Evolutionary conservation across 2,113 vertebrate species (phyloP).

Genomic region (Paedocypris sp.): DNA sequence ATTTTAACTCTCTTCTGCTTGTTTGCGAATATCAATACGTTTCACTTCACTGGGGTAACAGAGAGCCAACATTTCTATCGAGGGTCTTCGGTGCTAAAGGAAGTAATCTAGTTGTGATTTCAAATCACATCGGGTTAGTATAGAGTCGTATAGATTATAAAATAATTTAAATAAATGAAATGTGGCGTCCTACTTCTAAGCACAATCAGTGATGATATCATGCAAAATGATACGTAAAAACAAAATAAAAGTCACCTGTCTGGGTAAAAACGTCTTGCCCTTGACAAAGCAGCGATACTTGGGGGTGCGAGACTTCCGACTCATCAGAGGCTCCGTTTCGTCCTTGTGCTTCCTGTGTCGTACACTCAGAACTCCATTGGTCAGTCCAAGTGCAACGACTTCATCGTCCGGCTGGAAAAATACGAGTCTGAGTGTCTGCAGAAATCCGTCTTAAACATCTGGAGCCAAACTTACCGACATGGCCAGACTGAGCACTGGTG

Average conservation of each 20-base stretch:
- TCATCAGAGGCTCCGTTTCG: slow-evolving; percentile 51
- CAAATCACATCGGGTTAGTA: too few relatives aligned
- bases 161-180: too few relatives aligned
- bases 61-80: too few relatives aligned
- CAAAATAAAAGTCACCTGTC: slow-evolving; percentile 54
- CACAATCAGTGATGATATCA: too few relatives aligned
- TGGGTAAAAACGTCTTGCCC: slow-evolving; percentile 79
- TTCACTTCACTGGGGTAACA: too few relatives aligned
- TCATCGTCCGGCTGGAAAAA: slow-evolving; percentile 76
- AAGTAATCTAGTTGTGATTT: too few relatives aligned
- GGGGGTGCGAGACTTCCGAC: slow-evolving; percentile 59
- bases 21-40: too few relatives aligned
- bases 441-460: too few relatives aligned
- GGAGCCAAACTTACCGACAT: slow-evolving; percentile 74
- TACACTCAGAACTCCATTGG: slow-evolving; percentile 81
- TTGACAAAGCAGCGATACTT: slow-evolving; percentile 77
- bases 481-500: slow-evolving; percentile 85
- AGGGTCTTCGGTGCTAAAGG: too few relatives aligned
- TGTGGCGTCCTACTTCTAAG: too few relatives aligned
- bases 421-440: neutral
- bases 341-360: slow-evolving; percentile 77
- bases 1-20: too few relatives aligned
- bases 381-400: slow-evolving; percentile 87
- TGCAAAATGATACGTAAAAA: neutral
- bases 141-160: too few relatives aligned